Evolutionary conservation across 2,888 invertebrate species (phyloP).

Genomic region (Minunthozetes semirufus): DNA sequence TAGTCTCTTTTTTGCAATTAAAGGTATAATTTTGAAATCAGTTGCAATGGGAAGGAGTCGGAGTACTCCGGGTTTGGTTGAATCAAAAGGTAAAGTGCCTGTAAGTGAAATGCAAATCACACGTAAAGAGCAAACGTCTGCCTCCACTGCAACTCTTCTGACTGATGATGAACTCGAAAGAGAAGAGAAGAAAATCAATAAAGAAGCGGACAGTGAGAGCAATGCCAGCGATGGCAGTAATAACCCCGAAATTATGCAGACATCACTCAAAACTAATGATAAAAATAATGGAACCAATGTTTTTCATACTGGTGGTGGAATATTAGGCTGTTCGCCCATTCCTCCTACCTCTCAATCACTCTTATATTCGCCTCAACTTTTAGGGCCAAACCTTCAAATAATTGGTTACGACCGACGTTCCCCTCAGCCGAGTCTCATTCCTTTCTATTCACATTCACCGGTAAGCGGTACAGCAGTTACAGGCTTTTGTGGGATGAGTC

Average conservation of each 20-base stretch:
- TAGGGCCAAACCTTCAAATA: conserved; percentile 23
- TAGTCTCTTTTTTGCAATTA: background rate
- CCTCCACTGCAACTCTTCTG: conserved; percentile 40
- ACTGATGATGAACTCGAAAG: conserved; percentile 34
- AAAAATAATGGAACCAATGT: conserved; percentile 3
- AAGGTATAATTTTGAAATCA: conserved; percentile 49
- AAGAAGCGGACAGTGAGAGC: conserved; percentile 13
- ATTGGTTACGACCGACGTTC: conserved; percentile 28
- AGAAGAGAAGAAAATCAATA: background rate
- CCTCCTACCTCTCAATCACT: conserved; percentile 18
- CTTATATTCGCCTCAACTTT: conserved; percentile 31
- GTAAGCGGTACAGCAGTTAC: background rate
- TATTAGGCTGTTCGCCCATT: conserved; percentile 14
- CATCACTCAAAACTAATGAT: background rate
- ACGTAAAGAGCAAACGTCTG: conserved; percentile 28
- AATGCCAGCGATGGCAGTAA: conserved; percentile 25
- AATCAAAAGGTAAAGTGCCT: conserved; percentile 78
- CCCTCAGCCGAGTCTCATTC: conserved; percentile 15
- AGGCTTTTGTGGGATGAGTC: conserved; percentile 31
- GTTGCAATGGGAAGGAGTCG: conserved; percentile 91
- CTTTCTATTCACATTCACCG: conserved; percentile 9
- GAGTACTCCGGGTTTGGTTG: conserved; percentile 90
- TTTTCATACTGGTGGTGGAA: conserved; percentile 7
- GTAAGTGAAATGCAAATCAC: conserved; percentile 64
- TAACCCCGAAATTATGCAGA: background rate